Evolutionary conservation across 2,797 vertebrate species (phyloP).

Genomic region (Poecile montanus): DNA sequence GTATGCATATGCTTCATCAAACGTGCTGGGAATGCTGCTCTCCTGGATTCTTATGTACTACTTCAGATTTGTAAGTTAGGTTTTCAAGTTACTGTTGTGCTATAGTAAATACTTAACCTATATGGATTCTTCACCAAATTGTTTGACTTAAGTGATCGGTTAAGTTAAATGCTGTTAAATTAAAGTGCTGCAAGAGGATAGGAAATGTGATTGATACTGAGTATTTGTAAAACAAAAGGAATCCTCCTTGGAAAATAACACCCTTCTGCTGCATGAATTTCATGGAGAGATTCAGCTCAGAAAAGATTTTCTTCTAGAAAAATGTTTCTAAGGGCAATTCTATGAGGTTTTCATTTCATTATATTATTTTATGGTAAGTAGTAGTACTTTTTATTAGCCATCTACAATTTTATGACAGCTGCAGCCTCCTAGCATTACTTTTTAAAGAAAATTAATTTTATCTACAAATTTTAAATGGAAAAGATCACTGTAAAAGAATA

Average conservation of each 20-base stretch:
- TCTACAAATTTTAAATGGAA: neutral
- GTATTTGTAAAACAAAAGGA: neutral
- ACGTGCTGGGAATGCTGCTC: neutral
- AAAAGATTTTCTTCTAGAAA: neutral
- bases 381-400: neutral
- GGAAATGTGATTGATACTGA: neutral
- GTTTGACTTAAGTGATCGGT: accelerated
- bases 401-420: neutral
- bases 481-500: neutral
- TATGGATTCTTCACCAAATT: accelerated
- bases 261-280: neutral
- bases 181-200: neutral
- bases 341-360: neutral
- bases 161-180: neutral
- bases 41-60: neutral
- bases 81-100: neutral
- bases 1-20: neutral
- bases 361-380: neutral
- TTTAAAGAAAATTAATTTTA: neutral
- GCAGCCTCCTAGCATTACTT: neutral
- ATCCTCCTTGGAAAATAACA: neutral
- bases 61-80: neutral
- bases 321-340: neutral
- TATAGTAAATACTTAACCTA: neutral
- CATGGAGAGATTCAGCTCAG: neutral